Evolutionary conservation across 2,113 vertebrate genomes (phyloP).

Genomic region (Edolisoma coerulescens): DNA sequence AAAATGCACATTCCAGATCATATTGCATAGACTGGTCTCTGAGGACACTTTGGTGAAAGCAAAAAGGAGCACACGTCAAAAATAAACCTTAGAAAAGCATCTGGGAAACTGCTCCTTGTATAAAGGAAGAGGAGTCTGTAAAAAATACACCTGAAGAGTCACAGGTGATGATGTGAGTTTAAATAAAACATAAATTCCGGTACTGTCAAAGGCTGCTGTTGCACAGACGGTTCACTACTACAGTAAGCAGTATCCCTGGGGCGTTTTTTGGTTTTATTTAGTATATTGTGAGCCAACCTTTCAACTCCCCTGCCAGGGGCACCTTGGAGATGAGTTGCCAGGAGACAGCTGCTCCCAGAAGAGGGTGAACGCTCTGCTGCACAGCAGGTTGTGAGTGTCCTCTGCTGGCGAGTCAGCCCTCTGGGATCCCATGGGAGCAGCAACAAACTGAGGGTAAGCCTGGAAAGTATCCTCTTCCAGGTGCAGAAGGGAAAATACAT

Average conservation of each 20-base stretch:
- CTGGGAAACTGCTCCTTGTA: background rate
- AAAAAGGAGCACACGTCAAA: background rate
- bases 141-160: background rate
- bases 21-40: background rate
- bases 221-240: background rate
- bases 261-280: background rate
- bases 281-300: background rate
- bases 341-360: background rate
- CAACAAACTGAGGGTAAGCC: background rate
- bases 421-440: background rate
- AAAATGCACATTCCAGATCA: fast-evolving
- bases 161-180: background rate
- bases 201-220: background rate
- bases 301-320: background rate
- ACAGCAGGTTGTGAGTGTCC: background rate
- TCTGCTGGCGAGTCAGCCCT: background rate
- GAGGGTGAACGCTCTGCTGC: background rate
- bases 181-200: background rate
- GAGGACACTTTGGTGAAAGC: background rate
- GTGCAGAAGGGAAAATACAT: background rate
- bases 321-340: background rate
- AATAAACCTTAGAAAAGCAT: background rate
- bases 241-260: background rate
- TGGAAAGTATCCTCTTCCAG: background rate
- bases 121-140: background rate